These are phyloP conservation scores for Centropus bengalensis DNA, from an alignment of 2,113 vertebrate species.

Conservation along the genomic window DNA sequence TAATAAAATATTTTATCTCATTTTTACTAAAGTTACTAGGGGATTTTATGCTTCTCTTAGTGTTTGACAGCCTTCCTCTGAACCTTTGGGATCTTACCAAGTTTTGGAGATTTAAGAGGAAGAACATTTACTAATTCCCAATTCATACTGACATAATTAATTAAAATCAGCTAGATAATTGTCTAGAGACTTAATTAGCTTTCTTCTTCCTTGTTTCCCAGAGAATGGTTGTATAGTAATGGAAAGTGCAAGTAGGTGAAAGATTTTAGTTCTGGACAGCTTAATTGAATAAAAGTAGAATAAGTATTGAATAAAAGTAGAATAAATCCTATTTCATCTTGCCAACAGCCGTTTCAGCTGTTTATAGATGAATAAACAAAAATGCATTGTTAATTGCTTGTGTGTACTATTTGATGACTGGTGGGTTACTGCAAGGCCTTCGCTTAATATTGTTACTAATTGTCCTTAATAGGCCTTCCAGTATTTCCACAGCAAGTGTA, in stretches of 20 bases:
- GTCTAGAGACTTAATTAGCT: slow-evolving; percentile 27
- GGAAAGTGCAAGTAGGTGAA: neutral
- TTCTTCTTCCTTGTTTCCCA: slow-evolving; percentile 18
- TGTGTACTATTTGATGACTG: neutral
- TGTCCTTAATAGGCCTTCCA: neutral
- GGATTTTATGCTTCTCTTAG: neutral
- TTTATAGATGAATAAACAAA: slow-evolving; percentile 30
- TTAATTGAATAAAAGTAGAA: slow-evolving; percentile 39
- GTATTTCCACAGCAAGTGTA: fast-evolving
- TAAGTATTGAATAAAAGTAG: slow-evolving; percentile 23
- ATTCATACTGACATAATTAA: slow-evolving; percentile 31
- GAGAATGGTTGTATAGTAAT: neutral
- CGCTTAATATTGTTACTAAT: neutral
- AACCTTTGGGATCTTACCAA: neutral
- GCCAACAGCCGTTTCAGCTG: neutral
- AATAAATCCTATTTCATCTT: slow-evolving; percentile 5
- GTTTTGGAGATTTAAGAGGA: slow-evolving; percentile 1
- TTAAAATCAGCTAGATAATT: slow-evolving; percentile 48
- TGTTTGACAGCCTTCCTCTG: neutral
- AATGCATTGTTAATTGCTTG: neutral
- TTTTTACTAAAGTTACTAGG: neutral
- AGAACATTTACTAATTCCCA: slow-evolving; percentile 17
- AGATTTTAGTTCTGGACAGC: slow-evolving; percentile 27
- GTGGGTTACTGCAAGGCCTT: neutral
- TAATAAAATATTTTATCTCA: neutral